Evolutionary conservation across 1,140 invertebrate species (phyloP), one percentile per base, ranked within the genome.

Genomic region (Campodea augens): DNA sequence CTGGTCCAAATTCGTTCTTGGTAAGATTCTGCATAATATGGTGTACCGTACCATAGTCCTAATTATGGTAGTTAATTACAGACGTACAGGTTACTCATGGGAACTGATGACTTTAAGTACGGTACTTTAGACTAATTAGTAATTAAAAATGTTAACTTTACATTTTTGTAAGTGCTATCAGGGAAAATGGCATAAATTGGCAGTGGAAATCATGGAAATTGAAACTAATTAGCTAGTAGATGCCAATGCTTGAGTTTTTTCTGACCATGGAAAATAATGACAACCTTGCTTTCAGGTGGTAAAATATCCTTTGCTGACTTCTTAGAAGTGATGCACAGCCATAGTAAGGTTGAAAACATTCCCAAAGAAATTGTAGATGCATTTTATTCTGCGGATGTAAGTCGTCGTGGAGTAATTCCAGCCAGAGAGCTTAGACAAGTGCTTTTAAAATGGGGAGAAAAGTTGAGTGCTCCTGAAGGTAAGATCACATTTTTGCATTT

Each of bases 251-350:
- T 32, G 7, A 32, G 7, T 32, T 32, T 32, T 10, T 15, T 10
- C 27, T 32, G 7, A 15, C 15, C 15, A 32, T 32, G 27, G 7
- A 15, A 10, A 32, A 32, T 32, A 10, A 7, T 15, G 15, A 32
- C 7, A 48, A 24, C 38, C n/a, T 46, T 48, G 46, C 52, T 57
- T 56, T 25, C 68, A 74, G 83, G 78, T 58, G 86, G 86, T 3
- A 87, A 84, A 62, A 88, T 97, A 75, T 81, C 83, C 2, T 97
- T 97, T 65, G 86, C 90, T 1, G 88, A 92, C 56, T 95, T 97
- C 56, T 62, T 97, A 5, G 90, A 95, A 58, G 80, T 92, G 1
- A 88, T 95, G 84, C 87, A 96, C 61, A 72, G 81, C 49, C 90
- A 96, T 60, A 88, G 59, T 57, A 72, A 66, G 57, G 77, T 77